Conservation (phyloP, 2,888 invertebrate genomes). For the Geotrupes spiniger region DNA sequence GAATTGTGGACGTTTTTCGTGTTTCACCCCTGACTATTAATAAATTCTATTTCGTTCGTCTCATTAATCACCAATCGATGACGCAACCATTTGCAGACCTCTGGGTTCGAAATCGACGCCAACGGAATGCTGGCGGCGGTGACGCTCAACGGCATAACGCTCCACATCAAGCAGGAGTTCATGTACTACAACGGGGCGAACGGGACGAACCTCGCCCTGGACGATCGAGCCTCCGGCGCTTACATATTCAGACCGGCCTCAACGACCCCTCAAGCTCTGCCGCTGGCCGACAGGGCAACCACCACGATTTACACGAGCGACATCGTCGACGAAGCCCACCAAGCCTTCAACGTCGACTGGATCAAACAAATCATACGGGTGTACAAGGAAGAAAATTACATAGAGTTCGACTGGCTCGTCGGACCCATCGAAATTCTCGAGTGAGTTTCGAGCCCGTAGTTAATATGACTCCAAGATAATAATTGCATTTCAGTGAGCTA, state of each 20-base stretch:
- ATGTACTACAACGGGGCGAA: slow-evolving; percentile 66
- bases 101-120: slow-evolving; percentile 16
- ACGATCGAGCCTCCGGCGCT: slow-evolving; percentile 84
- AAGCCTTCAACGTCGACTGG: slow-evolving; percentile 62
- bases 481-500: slow-evolving; percentile 53
- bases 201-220: too few relatives aligned
- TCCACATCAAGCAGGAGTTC: slow-evolving; percentile 60
- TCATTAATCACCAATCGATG: too few relatives aligned
- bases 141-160: slow-evolving; percentile 47
- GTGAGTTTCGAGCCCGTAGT: slow-evolving; percentile 40
- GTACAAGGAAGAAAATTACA: slow-evolving; percentile 56
- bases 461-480: background rate
- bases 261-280: slow-evolving; percentile 16
- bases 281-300: slow-evolving; percentile 16
- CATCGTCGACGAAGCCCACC: slow-evolving; percentile 62
- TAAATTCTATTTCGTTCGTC: too few relatives aligned
- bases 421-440: slow-evolving; percentile 64
- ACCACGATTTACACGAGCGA: slow-evolving; percentile 42
- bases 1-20: too few relatives aligned
- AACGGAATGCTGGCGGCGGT: slow-evolving; percentile 56
- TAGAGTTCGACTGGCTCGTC: slow-evolving; percentile 73
- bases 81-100: too few relatives aligned
- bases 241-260: slow-evolving; percentile 76
- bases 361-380: slow-evolving; percentile 68
- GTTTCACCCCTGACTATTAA: too few relatives aligned